phyloP scores from a whole-genome alignment of 1,140 invertebrate species.

The Octopus bimaculoides region DNA sequence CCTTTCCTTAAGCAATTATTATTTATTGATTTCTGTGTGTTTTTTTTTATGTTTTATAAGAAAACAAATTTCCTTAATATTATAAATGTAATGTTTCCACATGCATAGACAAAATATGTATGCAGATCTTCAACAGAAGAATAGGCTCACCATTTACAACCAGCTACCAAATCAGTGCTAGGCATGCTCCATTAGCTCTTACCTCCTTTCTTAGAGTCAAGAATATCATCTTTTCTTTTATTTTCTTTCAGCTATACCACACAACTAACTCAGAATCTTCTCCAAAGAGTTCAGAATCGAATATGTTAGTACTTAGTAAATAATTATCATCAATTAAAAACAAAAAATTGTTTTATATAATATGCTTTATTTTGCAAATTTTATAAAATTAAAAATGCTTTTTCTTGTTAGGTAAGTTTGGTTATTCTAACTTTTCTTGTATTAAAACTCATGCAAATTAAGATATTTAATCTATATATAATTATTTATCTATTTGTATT shows the following conservation, averaged over 20 bases:
- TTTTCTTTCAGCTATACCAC: not conserved
- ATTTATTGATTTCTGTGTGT: too few species aligned
- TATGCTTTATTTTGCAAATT: too few species aligned
- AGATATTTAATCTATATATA: too few species aligned
- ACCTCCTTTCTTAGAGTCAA: not conserved
- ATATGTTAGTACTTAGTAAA: not conserved
- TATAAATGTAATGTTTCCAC: conserved; percentile 1
- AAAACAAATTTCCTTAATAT: not conserved
- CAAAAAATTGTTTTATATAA: too few species aligned
- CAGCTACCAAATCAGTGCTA: too few species aligned
- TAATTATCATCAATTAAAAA: not conserved
- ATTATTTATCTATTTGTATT: too few species aligned
- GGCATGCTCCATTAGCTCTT: not conserved
- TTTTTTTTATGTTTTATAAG: too few species aligned
- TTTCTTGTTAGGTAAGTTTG: too few species aligned
- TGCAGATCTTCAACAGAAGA: not conserved
- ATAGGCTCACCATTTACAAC: not conserved
- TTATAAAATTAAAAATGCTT: too few species aligned
- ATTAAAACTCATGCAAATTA: too few species aligned
- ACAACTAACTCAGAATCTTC: conserved; percentile 1
- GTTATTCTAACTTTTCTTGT: too few species aligned
- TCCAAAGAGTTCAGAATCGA: not conserved
- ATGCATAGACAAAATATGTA: not conserved
- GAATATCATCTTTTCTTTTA: not conserved
- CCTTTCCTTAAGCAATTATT: too few species aligned